Conservation (phyloP, 2,113 vertebrate genomes). For the Piprites chloris region DNA sequence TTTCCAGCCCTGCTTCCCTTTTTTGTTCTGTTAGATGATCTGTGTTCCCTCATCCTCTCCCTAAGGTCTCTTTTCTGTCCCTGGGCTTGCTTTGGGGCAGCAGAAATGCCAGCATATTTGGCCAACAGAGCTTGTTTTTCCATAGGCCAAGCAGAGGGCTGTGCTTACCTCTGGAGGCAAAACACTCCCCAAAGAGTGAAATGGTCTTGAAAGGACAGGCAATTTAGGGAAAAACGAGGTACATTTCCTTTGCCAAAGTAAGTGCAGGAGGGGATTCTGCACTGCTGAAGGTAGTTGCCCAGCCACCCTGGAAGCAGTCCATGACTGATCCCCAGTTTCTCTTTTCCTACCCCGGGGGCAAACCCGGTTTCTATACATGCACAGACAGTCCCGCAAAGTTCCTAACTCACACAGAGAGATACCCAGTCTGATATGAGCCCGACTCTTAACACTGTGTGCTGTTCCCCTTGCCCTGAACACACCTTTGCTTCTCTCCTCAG, state of each 20-base stretch:
- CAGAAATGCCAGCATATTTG: not conserved
- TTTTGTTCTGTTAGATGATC: not conserved
- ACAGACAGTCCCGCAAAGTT: not conserved
- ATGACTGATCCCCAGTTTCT: not conserved
- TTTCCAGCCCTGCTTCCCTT: not conserved
- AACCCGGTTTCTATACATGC: not conserved
- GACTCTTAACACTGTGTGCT: not conserved
- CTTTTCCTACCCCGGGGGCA: not conserved
- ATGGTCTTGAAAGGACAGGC: not conserved
- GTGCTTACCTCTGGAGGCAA: not conserved
- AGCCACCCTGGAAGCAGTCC: not conserved
- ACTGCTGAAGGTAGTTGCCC: not conserved
- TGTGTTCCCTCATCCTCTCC: not conserved
- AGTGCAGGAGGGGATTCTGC: not conserved
- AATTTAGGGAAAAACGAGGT: not conserved
- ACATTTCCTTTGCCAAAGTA: not conserved
- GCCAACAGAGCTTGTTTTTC: not conserved
- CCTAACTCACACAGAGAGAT: not conserved
- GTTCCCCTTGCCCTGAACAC: not conserved
- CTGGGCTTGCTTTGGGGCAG: not conserved
- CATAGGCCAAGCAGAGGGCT: not conserved
- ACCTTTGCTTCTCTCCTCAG: constrained; percentile 8
- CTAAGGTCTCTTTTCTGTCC: not conserved
- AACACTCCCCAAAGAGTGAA: not conserved
- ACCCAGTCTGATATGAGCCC: not conserved